Evolutionary conservation across 2,113 vertebrate genomes (phyloP), one percentile per base, ranked within the genome.

Genomic region (Ahaetulla prasina): DNA sequence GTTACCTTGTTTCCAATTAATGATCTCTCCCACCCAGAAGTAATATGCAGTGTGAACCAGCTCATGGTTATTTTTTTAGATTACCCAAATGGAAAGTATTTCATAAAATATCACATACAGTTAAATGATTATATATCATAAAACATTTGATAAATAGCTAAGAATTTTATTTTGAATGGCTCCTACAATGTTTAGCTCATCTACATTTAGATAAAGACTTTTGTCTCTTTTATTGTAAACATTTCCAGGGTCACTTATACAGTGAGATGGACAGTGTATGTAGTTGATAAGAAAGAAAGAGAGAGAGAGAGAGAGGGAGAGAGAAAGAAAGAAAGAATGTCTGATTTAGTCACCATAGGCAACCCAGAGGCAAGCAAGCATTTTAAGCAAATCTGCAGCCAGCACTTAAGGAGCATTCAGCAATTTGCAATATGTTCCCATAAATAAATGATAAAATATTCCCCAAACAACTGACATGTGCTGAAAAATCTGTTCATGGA

Each of bases 201-300:
- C 53, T 94, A 89, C 47, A 63, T 92, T 90, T 85, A 60, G 35
- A 95, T 93, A 89, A 93, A 92, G 92, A 94, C 53, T 35, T 30
- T n/a, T 68, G 14, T 68, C 63, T 35, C n/a, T 68, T 68, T 68
- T 68, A 68, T 35, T 68, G 30, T n/a, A 68, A 68, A 68, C 63
- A 68, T 68, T 53, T 52, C 30, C 60, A 68, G 60, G 14, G 4
- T 68, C 60, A 68, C 4, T n/a, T n/a, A n/a, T 14, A 63, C 27
- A 63, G 11, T n/a, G 27, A 68, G 12, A 68, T 68, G 14, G 63
- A 2, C 63, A 68, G 30, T 6, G 14, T 68, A 35, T 68, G 14
- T 35, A 68, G 35, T 68, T 16, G 4, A 68, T 35, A n/a, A n/a
- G 12, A 16, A 6, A 16, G 5, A n/a, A 9, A 57, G 22, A 23